Percentiles rank a stretch among this genome's conserved stretches.
Evolutionary conservation across 1,140 invertebrate genomes (phyloP).

Genomic region (Trichonephila inaurata): DNA sequence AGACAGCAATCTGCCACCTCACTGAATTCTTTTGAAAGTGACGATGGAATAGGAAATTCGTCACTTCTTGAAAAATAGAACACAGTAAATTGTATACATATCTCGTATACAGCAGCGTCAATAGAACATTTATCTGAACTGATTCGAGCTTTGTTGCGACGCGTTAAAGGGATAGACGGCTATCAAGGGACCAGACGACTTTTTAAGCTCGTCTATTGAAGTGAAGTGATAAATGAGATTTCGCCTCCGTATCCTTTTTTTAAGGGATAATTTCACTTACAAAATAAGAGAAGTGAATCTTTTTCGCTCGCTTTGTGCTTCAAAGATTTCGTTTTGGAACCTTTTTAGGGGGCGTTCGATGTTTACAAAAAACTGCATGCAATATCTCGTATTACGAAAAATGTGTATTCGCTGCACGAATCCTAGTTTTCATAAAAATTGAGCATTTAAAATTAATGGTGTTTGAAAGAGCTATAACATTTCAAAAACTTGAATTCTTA

Average conservation of each 20-base stretch:
- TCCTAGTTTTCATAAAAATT: too few species aligned
- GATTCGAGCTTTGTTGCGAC: not conserved
- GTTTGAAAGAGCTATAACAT: too few species aligned
- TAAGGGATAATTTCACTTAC: slow-evolving; percentile 7
- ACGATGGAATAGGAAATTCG: not conserved
- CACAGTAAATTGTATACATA: slow-evolving; percentile 10
- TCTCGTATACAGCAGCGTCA: not conserved
- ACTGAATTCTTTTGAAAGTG: not conserved
- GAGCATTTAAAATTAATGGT: too few species aligned
- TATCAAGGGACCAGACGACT: not conserved
- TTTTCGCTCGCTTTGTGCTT: not conserved
- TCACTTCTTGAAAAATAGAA: slow-evolving; percentile 28
- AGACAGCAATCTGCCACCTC: not conserved
- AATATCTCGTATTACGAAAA: not conserved
- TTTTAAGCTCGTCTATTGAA: slow-evolving; percentile 8
- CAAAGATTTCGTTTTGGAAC: not conserved
- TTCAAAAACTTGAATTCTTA: too few species aligned
- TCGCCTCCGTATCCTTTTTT: not conserved
- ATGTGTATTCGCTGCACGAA: too few species aligned
- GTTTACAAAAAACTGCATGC: not conserved
- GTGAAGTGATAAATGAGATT: slow-evolving; percentile 21
- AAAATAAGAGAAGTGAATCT: not conserved
- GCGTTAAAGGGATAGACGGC: not conserved
- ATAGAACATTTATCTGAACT: slow-evolving; percentile 6
- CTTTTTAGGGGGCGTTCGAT: not conserved